Percentiles rank a stretch among this genome's conserved stretches.
phyloP scores from a whole-genome alignment of 2,113 vertebrate genomes.

The Dunckerocampus dactyliophorus region DNA sequence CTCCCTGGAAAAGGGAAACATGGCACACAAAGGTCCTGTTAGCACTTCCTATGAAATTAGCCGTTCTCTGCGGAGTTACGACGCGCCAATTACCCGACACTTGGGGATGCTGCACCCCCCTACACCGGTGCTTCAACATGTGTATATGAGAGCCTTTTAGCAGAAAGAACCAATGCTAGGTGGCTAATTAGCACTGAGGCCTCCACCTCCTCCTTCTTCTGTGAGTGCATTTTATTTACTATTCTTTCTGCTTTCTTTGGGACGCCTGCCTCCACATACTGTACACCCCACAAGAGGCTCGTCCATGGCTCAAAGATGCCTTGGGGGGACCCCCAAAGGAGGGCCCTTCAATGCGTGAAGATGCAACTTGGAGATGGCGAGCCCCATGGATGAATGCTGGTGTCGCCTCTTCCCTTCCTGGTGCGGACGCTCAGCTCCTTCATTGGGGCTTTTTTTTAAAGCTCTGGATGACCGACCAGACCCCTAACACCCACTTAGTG shows the following conservation, averaged over 20 bases:
- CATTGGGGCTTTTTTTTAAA: not conserved
- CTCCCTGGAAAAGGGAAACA: constrained; percentile 99
- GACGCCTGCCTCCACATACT: constrained; percentile 35
- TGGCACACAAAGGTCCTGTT: constrained; percentile 99
- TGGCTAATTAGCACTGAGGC: constrained; percentile 99
- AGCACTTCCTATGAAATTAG: constrained; percentile 99
- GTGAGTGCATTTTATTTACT: constrained; percentile 61
- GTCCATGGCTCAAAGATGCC: constrained; percentile 39
- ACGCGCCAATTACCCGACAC: constrained; percentile 99
- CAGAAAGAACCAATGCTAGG: constrained; percentile 86
- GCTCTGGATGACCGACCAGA: not conserved
- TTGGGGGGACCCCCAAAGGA: constrained; percentile 31
- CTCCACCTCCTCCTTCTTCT: constrained; percentile 80
- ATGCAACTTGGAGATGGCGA: constrained; percentile 39
- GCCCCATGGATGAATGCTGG: constrained; percentile 26
- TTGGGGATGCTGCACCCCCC: constrained; percentile 81
- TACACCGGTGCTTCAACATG: constrained; percentile 40
- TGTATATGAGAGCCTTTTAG: constrained; percentile 79
- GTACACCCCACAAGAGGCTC: constrained; percentile 37
- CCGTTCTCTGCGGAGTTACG: constrained; percentile 99
- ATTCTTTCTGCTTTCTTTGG: constrained; percentile 50
- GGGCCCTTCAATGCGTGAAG: constrained; percentile 31
- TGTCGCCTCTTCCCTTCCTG: not conserved
- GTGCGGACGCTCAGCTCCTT: constrained; percentile 2
- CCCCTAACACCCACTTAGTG: not conserved